A percentile compares a stretch with the other conserved stretches of the same genome.
These are phyloP conservation scores for Helarctos malayanus DNA, from an alignment of 2,797 vertebrate species.

Conservation along the genomic window DNA sequence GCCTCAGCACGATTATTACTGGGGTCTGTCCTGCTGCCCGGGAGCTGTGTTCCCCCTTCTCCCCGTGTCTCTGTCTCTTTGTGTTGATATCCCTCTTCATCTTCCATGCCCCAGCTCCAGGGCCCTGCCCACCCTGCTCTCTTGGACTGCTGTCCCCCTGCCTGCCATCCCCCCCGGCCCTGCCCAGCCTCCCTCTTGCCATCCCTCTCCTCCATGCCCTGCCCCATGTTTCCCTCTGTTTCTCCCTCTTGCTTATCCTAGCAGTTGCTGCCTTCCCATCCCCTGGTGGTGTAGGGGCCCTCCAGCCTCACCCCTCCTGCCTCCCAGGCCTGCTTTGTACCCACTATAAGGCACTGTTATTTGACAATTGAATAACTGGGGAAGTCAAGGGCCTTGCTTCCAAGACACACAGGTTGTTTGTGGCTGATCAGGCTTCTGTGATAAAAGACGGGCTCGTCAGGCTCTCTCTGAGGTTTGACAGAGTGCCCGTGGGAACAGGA, in stretches of 20 bases:
- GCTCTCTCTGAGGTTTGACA: not conserved
- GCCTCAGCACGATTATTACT: not conserved
- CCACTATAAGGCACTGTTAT: not conserved
- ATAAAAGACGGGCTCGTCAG: not conserved
- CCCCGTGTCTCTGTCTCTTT: not conserved
- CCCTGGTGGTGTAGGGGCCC: not conserved
- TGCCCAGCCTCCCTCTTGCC: not conserved
- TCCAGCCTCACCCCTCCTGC: not conserved
- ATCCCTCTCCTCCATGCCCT: not conserved
- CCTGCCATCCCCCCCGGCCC: too few species aligned
- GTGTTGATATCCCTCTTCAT: not conserved
- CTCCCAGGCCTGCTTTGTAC: not conserved
- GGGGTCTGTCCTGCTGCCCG: not conserved
- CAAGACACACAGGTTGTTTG: not conserved
- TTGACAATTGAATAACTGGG: not conserved
- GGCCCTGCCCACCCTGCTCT: not conserved
- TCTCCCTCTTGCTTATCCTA: accelerated
- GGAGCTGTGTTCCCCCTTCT: not conserved
- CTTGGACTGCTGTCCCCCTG: not conserved
- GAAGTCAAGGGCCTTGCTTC: not conserved
- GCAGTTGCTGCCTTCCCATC: not conserved
- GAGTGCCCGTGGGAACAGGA: not conserved
- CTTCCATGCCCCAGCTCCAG: too few species aligned
- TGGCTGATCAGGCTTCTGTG: not conserved
- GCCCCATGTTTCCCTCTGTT: not conserved